Evolutionary conservation across 2,888 invertebrate genomes (phyloP).

Genomic region (Torymus aiolomorphi): DNA sequence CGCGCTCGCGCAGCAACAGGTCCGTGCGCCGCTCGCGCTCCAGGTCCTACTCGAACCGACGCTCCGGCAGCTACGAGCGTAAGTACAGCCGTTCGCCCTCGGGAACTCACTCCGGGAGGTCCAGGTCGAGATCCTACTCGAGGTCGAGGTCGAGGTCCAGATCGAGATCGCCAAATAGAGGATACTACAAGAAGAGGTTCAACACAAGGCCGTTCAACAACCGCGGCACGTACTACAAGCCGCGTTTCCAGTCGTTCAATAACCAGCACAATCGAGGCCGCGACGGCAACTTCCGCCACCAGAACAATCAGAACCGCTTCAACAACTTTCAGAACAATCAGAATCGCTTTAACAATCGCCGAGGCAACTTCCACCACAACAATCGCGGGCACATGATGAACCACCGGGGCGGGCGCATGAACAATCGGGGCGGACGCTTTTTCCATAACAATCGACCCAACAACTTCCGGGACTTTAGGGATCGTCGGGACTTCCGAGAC

Average conservation of each 20-base stretch:
- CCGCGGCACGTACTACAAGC: conserved; percentile 87
- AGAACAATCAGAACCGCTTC: conserved; percentile 63
- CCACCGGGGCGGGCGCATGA: conserved; percentile 66
- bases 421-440: conserved; percentile 70
- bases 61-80: conserved; percentile 73
- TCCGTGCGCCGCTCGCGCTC: conserved; percentile 79
- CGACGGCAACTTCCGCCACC: conserved; percentile 72
- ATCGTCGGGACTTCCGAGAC: conserved; percentile 77
- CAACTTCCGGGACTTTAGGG: conserved; percentile 78
- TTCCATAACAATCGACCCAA: conserved; percentile 74
- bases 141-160: conserved; percentile 78
- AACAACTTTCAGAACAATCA: conserved; percentile 68
- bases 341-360: conserved; percentile 69
- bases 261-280: conserved; percentile 79
- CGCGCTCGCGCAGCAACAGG: conserved; percentile 81
- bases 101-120: conserved; percentile 72
- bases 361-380: conserved; percentile 62
- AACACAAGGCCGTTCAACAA: conserved; percentile 77
- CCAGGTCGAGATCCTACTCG: conserved; percentile 77
- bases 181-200: conserved; percentile 72
- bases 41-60: conserved; percentile 71
- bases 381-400: conserved; percentile 63
- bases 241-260: conserved; percentile 83
- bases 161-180: conserved; percentile 74
- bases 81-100: conserved; percentile 73